These are phyloP conservation scores for Cantharis lateralis DNA, from an alignment of 2,888 invertebrate species.

Conservation along the genomic window DNA sequence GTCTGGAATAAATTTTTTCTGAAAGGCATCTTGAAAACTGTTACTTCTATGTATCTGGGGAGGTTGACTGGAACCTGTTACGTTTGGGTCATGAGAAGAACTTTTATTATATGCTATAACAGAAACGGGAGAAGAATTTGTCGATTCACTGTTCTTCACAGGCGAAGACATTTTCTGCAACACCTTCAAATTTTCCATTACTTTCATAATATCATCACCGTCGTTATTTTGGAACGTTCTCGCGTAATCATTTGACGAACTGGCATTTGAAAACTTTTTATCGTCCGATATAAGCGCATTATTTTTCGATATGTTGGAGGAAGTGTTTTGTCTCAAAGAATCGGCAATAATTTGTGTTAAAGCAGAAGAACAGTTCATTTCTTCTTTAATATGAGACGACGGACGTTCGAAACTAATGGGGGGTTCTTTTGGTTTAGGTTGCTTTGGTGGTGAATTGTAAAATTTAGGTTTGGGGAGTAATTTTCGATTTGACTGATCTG, in stretches of 20 bases:
- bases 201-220: slow-evolving; percentile 55
- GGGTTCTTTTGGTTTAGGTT: neutral
- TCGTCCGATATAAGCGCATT: neutral
- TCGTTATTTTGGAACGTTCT: slow-evolving; percentile 33
- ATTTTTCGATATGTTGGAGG: slow-evolving; percentile 9
- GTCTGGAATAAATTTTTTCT: slow-evolving; percentile 50
- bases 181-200: slow-evolving; percentile 57
- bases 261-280: slow-evolving; percentile 6
- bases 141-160: slow-evolving; percentile 42
- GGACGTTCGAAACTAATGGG: slow-evolving; percentile 1
- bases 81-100: slow-evolving; percentile 40
- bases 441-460: slow-evolving; percentile 43
- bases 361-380: slow-evolving; percentile 31
- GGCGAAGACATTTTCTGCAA: slow-evolving; percentile 55
- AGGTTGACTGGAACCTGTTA: slow-evolving; percentile 10
- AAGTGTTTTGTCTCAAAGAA: slow-evolving; percentile 16
- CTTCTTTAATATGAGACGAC: slow-evolving; percentile 18
- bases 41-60: slow-evolving; percentile 8
- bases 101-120: slow-evolving; percentile 53
- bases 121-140: slow-evolving; percentile 49
- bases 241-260: slow-evolving; percentile 23
- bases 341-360: slow-evolving; percentile 34
- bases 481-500: neutral
- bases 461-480: neutral
- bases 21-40: slow-evolving; percentile 53